A percentile compares a stretch with the other conserved stretches of the same genome.
phyloP scores from a whole-genome alignment of 1,140 invertebrate genomes.

The Dermatophagoides farinae region DNA sequence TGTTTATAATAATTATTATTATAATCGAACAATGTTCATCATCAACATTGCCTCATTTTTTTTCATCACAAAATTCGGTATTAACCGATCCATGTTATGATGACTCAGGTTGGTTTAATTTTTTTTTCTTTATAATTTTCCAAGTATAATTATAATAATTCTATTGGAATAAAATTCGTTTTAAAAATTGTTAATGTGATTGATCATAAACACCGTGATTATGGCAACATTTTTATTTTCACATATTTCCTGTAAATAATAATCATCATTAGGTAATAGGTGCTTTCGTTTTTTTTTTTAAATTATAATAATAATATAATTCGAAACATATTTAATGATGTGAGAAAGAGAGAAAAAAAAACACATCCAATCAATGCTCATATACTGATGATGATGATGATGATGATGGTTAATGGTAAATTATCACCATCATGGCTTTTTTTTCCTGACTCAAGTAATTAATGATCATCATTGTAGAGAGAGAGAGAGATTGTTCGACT shows the following conservation, averaged over 20 bases:
- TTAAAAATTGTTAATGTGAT: neutral
- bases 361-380: no score
- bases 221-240: neutral
- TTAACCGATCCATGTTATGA: conserved; percentile 14
- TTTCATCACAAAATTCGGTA: neutral
- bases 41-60: conserved; percentile 29
- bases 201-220: neutral
- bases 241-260: neutral
- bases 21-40: neutral
- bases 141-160: neutral
- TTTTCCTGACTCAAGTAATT: no score
- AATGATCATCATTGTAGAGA: no score
- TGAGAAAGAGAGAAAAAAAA: no score
- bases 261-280: no score
- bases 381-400: no score
- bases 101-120: conserved; percentile 7
- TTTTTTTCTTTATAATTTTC: neutral
- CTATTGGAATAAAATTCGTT: neutral
- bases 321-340: no score
- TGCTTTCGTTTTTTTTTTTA: no score
- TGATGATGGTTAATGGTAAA: no score
- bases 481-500: no score
- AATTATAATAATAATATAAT: no score
- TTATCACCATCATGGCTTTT: no score
- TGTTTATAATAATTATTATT: neutral